Evolutionary conservation across 2,113 vertebrate genomes (phyloP).

Genomic region (Ellobius talpinus): DNA sequence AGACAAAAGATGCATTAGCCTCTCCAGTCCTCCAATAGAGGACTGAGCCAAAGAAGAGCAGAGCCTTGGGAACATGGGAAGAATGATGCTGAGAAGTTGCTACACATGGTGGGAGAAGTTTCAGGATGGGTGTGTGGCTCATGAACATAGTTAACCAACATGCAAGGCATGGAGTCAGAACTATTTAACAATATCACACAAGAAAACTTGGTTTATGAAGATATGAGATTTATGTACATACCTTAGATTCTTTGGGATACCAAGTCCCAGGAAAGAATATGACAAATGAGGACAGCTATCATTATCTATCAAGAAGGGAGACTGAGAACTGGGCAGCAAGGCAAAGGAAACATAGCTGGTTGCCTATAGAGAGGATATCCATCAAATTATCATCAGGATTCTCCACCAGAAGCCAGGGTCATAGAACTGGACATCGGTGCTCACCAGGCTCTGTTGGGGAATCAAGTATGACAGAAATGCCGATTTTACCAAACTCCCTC

Average conservation of each 20-base stretch:
- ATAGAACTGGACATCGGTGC: too few relatives aligned
- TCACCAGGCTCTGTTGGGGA: too few relatives aligned
- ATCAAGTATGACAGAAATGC: rapidly evolving
- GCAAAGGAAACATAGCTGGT: not conserved
- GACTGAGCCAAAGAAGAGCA: not conserved
- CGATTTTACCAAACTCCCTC: rapidly evolving
- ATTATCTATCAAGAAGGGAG: not conserved
- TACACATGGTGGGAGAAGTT: rapidly evolving
- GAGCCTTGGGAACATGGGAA: not conserved
- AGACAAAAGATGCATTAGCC: not conserved
- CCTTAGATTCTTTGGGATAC: not conserved
- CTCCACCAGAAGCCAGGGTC: not conserved
- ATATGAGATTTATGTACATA: not conserved
- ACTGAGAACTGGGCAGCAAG: not conserved
- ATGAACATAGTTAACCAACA: rapidly evolving
- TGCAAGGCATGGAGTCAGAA: rapidly evolving
- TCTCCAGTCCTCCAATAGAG: rapidly evolving
- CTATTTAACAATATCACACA: not conserved
- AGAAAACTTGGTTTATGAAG: not conserved
- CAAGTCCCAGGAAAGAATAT: not conserved
- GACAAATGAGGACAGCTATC: not conserved
- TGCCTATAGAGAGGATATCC: not conserved
- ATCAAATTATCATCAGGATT: not conserved
- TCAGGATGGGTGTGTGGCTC: not conserved
- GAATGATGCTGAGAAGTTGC: not conserved